Evolutionary conservation across 2,797 vertebrate genomes (phyloP).

Genomic region (Okamejei kenojei): DNA sequence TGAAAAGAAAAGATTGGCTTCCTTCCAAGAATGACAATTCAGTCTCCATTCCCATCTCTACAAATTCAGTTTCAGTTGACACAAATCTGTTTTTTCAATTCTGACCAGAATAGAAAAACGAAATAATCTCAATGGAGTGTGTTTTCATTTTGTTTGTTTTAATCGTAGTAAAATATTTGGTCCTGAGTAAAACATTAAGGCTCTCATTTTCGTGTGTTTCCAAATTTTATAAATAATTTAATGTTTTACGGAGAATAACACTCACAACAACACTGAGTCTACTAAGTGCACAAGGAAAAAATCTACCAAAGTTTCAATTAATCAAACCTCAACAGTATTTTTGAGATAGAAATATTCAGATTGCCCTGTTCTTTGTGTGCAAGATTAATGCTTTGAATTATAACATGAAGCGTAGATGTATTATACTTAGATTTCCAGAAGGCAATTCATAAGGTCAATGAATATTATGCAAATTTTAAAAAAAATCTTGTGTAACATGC

Average conservation of each 20-base stretch:
- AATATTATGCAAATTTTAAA: too few relatives aligned
- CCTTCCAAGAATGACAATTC: conserved; percentile 19
- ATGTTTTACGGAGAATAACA: neutral
- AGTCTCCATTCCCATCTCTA: neutral
- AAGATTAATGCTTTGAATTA: too few relatives aligned
- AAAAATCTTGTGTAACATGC: too few relatives aligned
- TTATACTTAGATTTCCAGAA: too few relatives aligned
- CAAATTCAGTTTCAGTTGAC: neutral
- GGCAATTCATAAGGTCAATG: too few relatives aligned
- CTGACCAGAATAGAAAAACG: neutral
- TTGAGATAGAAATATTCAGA: neutral
- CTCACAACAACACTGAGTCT: neutral
- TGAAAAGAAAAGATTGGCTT: conserved; percentile 6
- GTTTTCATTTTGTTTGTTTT: neutral
- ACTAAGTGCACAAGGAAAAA: too few relatives aligned
- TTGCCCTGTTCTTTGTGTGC: neutral
- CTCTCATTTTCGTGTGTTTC: neutral
- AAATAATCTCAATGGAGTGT: neutral
- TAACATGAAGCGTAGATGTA: too few relatives aligned
- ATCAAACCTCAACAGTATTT: neutral
- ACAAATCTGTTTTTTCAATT: neutral
- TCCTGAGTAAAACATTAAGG: neutral
- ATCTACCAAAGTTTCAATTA: neutral
- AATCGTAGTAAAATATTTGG: neutral
- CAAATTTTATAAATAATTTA: neutral